These are phyloP conservation scores for Chloroceryle inda DNA, from an alignment of 2,797 vertebrate species.

Conservation along the genomic window DNA sequence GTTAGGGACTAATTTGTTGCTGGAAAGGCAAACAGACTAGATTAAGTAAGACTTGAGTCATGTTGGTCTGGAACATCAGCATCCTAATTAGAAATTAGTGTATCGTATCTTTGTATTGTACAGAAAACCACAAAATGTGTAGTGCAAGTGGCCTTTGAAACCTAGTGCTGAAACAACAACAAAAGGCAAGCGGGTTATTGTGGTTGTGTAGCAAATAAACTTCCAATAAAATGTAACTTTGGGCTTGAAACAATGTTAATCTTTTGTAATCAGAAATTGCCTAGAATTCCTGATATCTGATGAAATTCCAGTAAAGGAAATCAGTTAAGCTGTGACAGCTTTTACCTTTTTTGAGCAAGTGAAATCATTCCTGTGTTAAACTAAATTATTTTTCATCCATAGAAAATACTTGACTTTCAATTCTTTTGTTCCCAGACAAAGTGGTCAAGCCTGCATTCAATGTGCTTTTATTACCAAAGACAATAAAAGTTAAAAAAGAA, in stretches of 20 bases:
- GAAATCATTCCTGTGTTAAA: background rate
- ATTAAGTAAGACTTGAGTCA: background rate
- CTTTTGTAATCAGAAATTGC: background rate
- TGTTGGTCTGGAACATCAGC: background rate
- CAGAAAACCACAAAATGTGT: background rate
- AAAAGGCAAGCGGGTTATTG: background rate
- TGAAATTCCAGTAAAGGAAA: background rate
- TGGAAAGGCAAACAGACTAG: background rate
- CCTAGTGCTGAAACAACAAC: background rate
- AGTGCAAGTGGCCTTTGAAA: constrained; percentile 23
- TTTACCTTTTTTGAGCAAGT: background rate
- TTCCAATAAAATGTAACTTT: background rate
- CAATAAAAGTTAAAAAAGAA: constrained; percentile 52
- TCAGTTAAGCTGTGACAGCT: background rate
- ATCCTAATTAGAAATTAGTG: constrained; percentile 8
- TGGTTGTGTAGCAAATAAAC: background rate
- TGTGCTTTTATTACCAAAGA: constrained; percentile 60
- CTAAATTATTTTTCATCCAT: background rate
- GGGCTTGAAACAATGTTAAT: background rate
- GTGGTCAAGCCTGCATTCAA: constrained; percentile 14
- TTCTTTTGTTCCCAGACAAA: background rate
- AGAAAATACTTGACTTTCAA: background rate
- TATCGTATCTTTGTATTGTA: background rate
- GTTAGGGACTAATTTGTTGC: constrained; percentile 21
- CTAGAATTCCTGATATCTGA: background rate